Base-by-base conservation (phyloP, 2,888 invertebrate genomes). In the Steromphala cineraria region DNA sequence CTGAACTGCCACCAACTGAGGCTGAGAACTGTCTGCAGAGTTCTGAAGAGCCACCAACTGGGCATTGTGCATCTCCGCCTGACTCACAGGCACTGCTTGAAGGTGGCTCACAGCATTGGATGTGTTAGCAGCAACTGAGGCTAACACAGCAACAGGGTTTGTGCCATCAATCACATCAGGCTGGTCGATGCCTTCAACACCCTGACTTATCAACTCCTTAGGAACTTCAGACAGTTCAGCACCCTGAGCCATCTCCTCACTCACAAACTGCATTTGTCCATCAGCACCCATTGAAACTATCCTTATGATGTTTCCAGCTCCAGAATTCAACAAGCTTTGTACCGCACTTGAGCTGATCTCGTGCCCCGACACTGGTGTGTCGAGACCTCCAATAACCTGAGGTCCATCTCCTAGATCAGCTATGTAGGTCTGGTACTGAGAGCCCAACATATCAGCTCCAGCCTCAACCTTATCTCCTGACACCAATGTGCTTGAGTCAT, bases 1-100 rank as follows among this genome's bases (percentile, higher is more conserved):
- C 75, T 91, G 91, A 21, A 92, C 89, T 5, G 92, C 90, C 8
- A 93, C 89, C 31, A 88, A 85, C 82, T 89, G 91, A 5, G 87
- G 89, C 82, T 88, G 92, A 21, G 87, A 87, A 74, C 84, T 88
- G 80, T 89, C 92, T 79, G 85, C 86, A 55, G 85, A 85, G 81
- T 87, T 90, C 85, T 85, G 90, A 71, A 87, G 84, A 67, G 89
- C 91, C 81, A 91, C 88, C 5, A 91, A 82, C 82, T 90, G 91
- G 31, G 89, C 81, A 53, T 79, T 79, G 28, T 81, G 75, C 40
- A 80, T 21, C 21, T 82, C 80, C 0, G 55, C 15, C n/a, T 78
- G 67, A 36, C 56, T 75, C n/a, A 77, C 55, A 40, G 80, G 67
- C 15, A 85, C 76, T 13, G 82, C 75, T 74, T 87, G 87, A 10